These are phyloP conservation scores for Dicaeum eximium DNA, from an alignment of 2,113 vertebrate genomes.

Conservation along the genomic window DNA sequence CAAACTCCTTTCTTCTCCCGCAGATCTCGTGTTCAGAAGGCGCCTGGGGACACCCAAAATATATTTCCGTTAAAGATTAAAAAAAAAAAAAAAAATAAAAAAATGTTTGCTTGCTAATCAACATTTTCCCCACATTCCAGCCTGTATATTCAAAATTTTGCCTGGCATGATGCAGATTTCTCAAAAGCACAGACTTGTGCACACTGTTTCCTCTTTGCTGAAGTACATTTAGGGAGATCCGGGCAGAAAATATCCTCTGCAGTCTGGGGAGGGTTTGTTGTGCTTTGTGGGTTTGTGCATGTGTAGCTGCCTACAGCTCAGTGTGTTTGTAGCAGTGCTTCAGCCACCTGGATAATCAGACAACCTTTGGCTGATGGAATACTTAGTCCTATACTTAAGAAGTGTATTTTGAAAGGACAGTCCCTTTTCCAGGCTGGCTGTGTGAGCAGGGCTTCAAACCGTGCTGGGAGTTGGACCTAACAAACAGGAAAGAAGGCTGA, in stretches of 20 bases:
- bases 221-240: neutral
- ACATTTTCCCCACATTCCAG: conserved; percentile 16
- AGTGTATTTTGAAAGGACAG: neutral
- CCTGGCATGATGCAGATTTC: neutral
- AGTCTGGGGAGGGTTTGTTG: neutral
- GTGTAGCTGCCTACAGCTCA: neutral
- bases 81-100: neutral
- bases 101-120: neutral
- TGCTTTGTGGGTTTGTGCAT: neutral
- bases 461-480: neutral
- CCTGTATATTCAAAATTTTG: neutral
- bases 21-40: neutral
- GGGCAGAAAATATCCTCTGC: neutral
- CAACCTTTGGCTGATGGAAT: neutral
- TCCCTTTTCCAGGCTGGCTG: neutral
- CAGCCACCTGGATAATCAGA: neutral
- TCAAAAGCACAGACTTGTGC: neutral
- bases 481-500: neutral
- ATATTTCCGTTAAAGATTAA: neutral
- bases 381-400: neutral
- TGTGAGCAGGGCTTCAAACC: neutral
- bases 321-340: neutral
- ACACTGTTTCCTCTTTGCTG: neutral
- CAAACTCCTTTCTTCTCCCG: neutral
- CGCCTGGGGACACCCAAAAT: neutral